Conservation (phyloP, 2,113 vertebrate genomes). For the Aplodontia rufa region DNA sequence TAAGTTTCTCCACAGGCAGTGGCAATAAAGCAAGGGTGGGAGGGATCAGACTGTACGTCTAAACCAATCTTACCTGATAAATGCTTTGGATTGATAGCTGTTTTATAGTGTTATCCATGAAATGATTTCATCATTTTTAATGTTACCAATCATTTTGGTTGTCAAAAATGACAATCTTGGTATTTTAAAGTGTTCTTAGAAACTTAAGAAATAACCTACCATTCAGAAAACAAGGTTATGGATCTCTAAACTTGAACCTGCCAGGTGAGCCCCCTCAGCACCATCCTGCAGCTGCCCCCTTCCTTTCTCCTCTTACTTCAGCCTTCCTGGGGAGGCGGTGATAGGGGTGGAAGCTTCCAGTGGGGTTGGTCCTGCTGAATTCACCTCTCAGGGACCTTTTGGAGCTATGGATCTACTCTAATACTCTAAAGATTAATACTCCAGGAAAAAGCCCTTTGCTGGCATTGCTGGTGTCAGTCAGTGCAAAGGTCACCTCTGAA, state of each 20-base stretch:
- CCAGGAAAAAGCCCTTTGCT: background rate
- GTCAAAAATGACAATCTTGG: background rate
- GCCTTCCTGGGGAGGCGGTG: background rate
- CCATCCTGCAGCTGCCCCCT: background rate
- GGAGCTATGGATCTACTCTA: background rate
- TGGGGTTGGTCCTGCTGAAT: background rate
- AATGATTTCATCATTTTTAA: background rate
- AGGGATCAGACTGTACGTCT: background rate
- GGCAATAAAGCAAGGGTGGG: background rate
- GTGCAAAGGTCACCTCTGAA: background rate
- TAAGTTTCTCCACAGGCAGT: background rate
- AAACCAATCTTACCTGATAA: background rate
- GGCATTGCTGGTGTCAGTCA: background rate
- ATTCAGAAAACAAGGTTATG: background rate
- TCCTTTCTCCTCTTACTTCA: background rate
- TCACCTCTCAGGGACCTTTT: background rate
- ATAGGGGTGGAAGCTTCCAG: background rate
- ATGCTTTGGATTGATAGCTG: background rate
- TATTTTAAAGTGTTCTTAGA: background rate
- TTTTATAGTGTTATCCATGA: background rate
- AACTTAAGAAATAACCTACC: background rate
- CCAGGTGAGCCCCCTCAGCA: no score
- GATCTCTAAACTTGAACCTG: background rate
- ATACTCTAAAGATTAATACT: background rate
- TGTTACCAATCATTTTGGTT: background rate